Percentiles rank a stretch among this genome's conserved stretches.
phyloP scores from a whole-genome alignment of 2,113 vertebrate species.

The Agelaius tricolor region DNA sequence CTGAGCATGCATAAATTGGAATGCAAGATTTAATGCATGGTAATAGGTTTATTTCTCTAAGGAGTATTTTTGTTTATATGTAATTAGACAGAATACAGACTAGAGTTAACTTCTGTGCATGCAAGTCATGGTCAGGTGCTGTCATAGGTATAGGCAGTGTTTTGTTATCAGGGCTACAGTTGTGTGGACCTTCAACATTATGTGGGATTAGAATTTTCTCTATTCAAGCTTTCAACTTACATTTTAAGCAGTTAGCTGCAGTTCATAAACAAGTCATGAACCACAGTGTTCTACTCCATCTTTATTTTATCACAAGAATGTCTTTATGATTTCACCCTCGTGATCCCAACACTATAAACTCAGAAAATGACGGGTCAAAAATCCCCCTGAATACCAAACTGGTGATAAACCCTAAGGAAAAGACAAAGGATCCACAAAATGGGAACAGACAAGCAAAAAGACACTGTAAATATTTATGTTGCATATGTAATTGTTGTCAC shows the following conservation, averaged over 20 bases:
- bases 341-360: not conserved
- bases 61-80: not conserved
- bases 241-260: not conserved
- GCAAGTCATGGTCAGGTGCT: not conserved
- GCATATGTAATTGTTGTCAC: not conserved
- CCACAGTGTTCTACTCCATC: not conserved
- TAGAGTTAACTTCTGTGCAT: not conserved
- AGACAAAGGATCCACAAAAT: not conserved
- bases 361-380: not conserved
- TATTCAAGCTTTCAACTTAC: not conserved
- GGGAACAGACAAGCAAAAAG: not conserved
- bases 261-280: not conserved
- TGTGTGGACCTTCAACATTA: not conserved
- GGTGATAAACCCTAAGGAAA: not conserved
- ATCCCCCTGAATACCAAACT: not conserved
- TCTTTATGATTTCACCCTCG: not conserved
- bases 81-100: not conserved
- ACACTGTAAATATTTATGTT: not conserved
- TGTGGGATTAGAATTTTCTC: not conserved
- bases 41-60: not conserved
- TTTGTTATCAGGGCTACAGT: not conserved
- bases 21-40: not conserved
- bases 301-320: not conserved
- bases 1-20: not conserved
- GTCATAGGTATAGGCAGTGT: not conserved